Base-by-base conservation (phyloP, 2,888 invertebrate genomes). In the Scaeva pyrastri region DNA sequence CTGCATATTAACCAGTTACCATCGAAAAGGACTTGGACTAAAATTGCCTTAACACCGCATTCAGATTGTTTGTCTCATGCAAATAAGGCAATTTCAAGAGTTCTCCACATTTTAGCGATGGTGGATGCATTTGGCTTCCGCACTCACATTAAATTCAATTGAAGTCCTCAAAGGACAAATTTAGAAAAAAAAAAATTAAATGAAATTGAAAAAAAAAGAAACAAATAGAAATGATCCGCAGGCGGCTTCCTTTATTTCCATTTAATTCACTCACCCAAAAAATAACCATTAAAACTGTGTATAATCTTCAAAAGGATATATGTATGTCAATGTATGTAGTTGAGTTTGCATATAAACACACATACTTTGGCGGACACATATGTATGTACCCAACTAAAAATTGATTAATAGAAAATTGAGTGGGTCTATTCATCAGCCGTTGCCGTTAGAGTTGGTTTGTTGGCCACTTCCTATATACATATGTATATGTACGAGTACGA, bases 61-160 rank as follows among this genome's bases (percentile, higher is more conserved):
- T 86, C 77, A 21, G 31, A 39, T 81, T 81, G 70, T 73, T 45
- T 12, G 43, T 52, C 74, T 86, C 71, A 86, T 86, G 86, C 86
- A 78, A 81, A 86, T 86, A 36, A 71, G 74, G 77, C 64, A 58
- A 74, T 82, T 86, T 45, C 36, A 16, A 75, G 71, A 70, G 68
- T 82, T 71, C 77, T 58, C 6, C 12, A n/a, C n/a, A 21, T 56
- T 41, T 7, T 45, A 16, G 70, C 81, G 64, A 73, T 77, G 70
- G 58, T 58, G 23, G 45, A 71, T 86, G 81, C 86, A 82, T 55
- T 82, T 82, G 86, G 81, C n/a, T n/a, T n/a, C n/a, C n/a, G n/a
- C 70, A 71, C 71, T 74, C 86, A 86, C 74, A 86, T 82, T 74
- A 82, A 77, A 86, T 86, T 86, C 82, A 82, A 86, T 86, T 77